These are phyloP conservation scores for Speoplatyrhinus poulsoni DNA, from an alignment of 2,113 vertebrate genomes.

Conservation along the genomic window DNA sequence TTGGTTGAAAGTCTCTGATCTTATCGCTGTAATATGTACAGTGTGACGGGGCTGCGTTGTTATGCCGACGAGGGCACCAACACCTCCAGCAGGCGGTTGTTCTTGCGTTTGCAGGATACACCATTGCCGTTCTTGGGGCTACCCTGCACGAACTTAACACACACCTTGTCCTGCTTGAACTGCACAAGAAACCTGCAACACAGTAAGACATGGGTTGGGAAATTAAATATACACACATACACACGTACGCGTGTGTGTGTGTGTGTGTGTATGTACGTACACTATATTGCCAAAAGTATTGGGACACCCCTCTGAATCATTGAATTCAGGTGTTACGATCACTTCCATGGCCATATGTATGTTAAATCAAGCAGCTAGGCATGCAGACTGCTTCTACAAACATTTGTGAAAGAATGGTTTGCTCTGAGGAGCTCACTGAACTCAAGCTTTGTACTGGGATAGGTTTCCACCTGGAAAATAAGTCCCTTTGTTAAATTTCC, in stretches of 20 bases:
- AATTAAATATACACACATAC: background rate
- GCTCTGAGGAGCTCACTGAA: too few relatives aligned
- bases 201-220: background rate
- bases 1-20: slow-evolving; percentile 58
- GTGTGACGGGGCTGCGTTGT: slow-evolving; percentile 1
- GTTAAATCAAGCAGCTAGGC: too few relatives aligned
- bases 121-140: slow-evolving; percentile 87
- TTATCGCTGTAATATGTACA: slow-evolving; percentile 28
- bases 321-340: too few relatives aligned
- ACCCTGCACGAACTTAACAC: slow-evolving; percentile 93
- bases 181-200: slow-evolving; percentile 91
- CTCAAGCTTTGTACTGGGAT: too few relatives aligned
- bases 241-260: background rate
- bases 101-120: slow-evolving; percentile 94
- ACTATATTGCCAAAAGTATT: too few relatives aligned
- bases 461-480: too few relatives aligned
- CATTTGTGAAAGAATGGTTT: too few relatives aligned
- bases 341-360: too few relatives aligned
- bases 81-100: slow-evolving; percentile 96
- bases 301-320: too few relatives aligned
- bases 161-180: slow-evolving; percentile 97
- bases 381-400: too few relatives aligned
- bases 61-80: slow-evolving; percentile 83
- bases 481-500: too few relatives aligned
- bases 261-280: slow-evolving; percentile 2